Evolutionary conservation across 2,888 invertebrate genomes (phyloP).

Genomic region (Caenorhabditis macrosperma): DNA sequence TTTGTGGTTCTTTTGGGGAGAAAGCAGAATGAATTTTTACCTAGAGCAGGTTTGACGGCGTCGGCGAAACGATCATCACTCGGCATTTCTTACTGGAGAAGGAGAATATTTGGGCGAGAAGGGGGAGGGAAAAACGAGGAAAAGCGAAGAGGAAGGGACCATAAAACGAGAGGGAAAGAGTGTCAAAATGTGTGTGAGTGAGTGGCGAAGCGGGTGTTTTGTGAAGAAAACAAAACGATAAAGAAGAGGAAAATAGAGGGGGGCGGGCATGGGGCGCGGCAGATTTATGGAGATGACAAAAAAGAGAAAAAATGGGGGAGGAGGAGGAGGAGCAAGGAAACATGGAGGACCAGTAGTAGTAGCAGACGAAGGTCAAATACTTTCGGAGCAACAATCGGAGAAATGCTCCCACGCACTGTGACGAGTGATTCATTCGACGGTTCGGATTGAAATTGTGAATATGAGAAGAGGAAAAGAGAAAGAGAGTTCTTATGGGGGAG

Average conservation of each 20-base stretch:
- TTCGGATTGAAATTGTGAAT: no score
- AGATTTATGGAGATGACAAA: constrained; percentile 28
- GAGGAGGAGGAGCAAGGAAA: constrained; percentile 10
- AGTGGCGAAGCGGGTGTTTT: neutral
- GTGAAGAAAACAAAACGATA: constrained; percentile 6
- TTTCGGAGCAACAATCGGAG: no score
- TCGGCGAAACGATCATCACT: constrained; percentile 72
- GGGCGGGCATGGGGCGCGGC: neutral
- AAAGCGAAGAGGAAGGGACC: neutral
- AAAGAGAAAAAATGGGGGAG: neutral
- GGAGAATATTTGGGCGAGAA: neutral
- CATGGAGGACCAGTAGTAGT: constrained; percentile 11
- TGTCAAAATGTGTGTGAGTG: constrained; percentile 29
- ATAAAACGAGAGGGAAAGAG: constrained; percentile 4
- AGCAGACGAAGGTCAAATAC: no score
- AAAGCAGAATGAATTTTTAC: constrained; percentile 41
- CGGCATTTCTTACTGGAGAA: constrained; percentile 60
- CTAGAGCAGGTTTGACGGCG: constrained; percentile 74
- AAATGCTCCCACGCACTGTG: no score
- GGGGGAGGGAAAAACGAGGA: neutral
- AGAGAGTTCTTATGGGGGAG: neutral
- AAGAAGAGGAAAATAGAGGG: constrained; percentile 19
- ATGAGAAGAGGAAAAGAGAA: constrained; percentile 4
- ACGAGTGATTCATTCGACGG: no score
- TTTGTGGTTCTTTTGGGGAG: neutral